Base-by-base conservation (phyloP, 2,113 vertebrate species). In the Odontophorus gujanensis region DNA sequence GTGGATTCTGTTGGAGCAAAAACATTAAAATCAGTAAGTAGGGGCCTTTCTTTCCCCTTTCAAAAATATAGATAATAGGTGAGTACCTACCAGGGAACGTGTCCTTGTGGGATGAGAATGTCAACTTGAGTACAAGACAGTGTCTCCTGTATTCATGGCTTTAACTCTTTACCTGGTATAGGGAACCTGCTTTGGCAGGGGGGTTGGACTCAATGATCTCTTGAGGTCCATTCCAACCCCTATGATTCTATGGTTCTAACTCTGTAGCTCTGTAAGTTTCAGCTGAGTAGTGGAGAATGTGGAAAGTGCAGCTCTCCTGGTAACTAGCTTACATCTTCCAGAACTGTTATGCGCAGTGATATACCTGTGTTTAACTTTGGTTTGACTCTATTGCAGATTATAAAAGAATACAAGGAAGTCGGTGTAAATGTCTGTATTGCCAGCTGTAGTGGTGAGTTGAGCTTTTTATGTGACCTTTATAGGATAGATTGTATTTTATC, bases 1-100 rank as follows among this genome's bases (percentile, higher is more conserved):
- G 97, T 99, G 16, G 99, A 99, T 96, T 99, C 99, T 6, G 99
- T 99, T 68, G 99, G 98, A 94, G 98, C 98, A 19, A 99, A 99
- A 97, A 97, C 98, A 85, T 85, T 99, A 81, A 98, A 99, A 95
- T 98, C 98, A 58, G 99, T 99, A 97, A 98, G 98, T 95, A 77
- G 19, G 21, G 7, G 3, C 38, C 66, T 85, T 81, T 50, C 2
- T 3, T 38, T 25, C 16, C 7, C 8, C 17, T 12, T 3, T 4
- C 19, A 25, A 45, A 85, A 72, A 2, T 0, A 7, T 4, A 28
- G 58, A 76, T 85, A 22, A 59, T 10, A 28, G 71, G 26, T 55
- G 9, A 43, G 11, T 74, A 62, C 57, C 16, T 28, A 34, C 28
- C 4, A 74, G 72, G 65, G 65, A 84, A 36, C n/a, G 2, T 62